Base-by-base conservation (phyloP, 2,113 vertebrate genomes). In the Etheostoma cragini region DNA sequence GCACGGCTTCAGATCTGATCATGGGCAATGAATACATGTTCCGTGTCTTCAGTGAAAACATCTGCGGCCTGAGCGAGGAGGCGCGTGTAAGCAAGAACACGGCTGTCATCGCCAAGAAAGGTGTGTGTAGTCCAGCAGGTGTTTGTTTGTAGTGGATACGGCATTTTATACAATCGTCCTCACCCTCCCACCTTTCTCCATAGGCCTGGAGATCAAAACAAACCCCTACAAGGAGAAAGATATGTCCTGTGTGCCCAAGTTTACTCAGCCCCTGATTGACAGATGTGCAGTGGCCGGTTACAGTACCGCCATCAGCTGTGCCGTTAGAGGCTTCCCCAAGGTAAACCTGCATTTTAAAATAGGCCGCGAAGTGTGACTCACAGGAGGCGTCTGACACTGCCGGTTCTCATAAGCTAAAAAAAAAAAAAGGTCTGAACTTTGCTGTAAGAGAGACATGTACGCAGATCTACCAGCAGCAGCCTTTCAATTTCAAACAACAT, bases 1-100 rank as follows among this genome's bases (percentile, higher is more conserved):
- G 96, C 65, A 97, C 97, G 0, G 93, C 94, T 22, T 95, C 97
- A 0, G 97, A 98, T 64, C 96, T 98, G 76, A 92, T 98, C 49
- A 95, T 98, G 91, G 97, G 97, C 35, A 98, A 98, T 0, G 96
- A 97, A 52, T 98, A 97, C 83, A 94, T 92, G 87, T 98, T 98
- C 95, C 95, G 96, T 0, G 81, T 98, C 54, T 97, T 82, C 94
- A 96, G 95, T 1, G 95, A 97, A 89, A 98, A 98, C 85, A 56
- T 96, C 30, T 97, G 96, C 3, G 97, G 97, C 3, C 88, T 94
- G 72, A 97, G 97, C 0, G 97, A 98, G 17, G 93, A 87, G 0
- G 82, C 96, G 0, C 82, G 93, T 0, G 0, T 88, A 3, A 95
- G 96, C 93, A 97, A 97, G 93, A 96, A 97, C 94, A 97, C 92